phyloP scores from a whole-genome alignment of 2,113 vertebrate species.

The Microtus pennsylvanicus region DNA sequence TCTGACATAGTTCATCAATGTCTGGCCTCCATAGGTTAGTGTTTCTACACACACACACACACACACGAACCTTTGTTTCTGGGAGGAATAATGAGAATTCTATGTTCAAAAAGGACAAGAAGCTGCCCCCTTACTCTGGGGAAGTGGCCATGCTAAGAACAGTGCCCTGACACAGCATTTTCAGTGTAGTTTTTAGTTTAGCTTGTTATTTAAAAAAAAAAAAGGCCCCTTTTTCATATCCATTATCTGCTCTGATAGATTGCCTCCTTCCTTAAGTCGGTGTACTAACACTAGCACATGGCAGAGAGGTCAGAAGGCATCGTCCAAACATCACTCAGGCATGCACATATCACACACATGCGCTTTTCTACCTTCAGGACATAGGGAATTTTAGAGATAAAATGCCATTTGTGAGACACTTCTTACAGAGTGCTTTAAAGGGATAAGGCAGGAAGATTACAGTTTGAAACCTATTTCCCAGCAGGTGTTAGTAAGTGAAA shows the following conservation, averaged over 20 bases:
- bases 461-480: not conserved
- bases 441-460: not conserved
- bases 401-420: not conserved
- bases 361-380: not conserved
- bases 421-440: not conserved
- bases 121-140: not conserved
- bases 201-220: not conserved
- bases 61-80: not conserved
- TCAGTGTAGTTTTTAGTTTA: not conserved
- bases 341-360: not conserved
- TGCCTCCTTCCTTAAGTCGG: not conserved
- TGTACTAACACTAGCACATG: not conserved
- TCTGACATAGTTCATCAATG: not conserved
- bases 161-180: not conserved
- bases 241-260: not conserved
- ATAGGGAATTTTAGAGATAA: not conserved
- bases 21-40: not conserved
- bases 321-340: not conserved
- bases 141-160: not conserved
- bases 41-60: not conserved
- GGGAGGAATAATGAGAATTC: not conserved
- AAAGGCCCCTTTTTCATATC: too few species aligned
- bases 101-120: not conserved
- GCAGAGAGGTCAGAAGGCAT: not conserved
- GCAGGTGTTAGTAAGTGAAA: not conserved